A percentile compares a stretch with the other conserved stretches of the same genome.
phyloP scores from a whole-genome alignment of 1,140 invertebrate genomes.

The Hydropsyche tenuis region DNA sequence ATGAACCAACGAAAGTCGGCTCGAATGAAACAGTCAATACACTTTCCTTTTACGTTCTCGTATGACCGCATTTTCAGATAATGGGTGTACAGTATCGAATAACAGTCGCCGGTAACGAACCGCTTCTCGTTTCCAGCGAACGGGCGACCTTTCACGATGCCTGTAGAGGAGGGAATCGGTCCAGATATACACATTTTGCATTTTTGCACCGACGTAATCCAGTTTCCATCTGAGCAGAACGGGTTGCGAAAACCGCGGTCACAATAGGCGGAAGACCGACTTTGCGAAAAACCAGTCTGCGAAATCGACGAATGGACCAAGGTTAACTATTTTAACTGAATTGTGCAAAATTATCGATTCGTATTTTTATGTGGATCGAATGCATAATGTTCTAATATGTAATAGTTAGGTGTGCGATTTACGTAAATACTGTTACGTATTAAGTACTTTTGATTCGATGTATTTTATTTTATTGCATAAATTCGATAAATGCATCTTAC shows the following conservation, averaged over 20 bases:
- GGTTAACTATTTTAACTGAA: constrained; percentile 1
- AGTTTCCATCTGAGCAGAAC: constrained; percentile 11
- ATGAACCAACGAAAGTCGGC: background rate
- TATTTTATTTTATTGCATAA: too few species aligned
- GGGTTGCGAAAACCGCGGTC: background rate
- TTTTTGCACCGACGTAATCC: background rate
- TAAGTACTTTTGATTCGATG: too few species aligned
- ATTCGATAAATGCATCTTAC: too few species aligned
- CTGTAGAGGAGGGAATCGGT: background rate
- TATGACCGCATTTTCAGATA: constrained; percentile 28
- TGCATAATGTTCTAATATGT: too few species aligned
- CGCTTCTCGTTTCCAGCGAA: background rate
- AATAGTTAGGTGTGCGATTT: too few species aligned
- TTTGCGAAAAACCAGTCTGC: background rate
- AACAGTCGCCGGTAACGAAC: background rate
- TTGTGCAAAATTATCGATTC: too few species aligned
- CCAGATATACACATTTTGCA: too few species aligned
- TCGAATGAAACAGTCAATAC: constrained; percentile 10
- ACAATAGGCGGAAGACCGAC: constrained; percentile 18
- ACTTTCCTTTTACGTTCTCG: constrained; percentile 28
- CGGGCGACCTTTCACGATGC: constrained; percentile 4
- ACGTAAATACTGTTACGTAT: too few species aligned
- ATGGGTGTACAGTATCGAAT: constrained; percentile 24
- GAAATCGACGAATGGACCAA: constrained; percentile 6
- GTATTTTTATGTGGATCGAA: too few species aligned